phyloP scores from a whole-genome alignment of 2,797 vertebrate genomes.

The Brachymystax lenok region DNA sequence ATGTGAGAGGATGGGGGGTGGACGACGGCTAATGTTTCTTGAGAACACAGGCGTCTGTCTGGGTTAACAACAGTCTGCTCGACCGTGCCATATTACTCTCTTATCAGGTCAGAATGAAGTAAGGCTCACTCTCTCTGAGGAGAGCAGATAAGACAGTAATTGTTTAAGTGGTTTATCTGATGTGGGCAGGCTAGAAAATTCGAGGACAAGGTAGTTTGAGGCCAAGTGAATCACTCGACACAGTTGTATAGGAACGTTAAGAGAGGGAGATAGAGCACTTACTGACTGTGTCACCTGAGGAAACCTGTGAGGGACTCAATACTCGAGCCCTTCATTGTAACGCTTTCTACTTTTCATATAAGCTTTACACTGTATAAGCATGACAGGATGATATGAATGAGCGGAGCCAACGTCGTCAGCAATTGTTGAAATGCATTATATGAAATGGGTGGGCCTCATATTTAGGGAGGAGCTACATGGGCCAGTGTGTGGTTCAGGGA shows the following conservation, averaged over 20 bases:
- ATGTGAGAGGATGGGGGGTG: neutral
- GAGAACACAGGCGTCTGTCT: slow-evolving; percentile 17
- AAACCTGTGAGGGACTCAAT: neutral
- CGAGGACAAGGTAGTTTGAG: slow-evolving; percentile 43
- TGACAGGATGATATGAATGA: too few species aligned
- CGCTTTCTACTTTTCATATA: too few species aligned
- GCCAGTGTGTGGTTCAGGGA: too few species aligned
- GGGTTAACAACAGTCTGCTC: neutral
- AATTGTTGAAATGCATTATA: too few species aligned
- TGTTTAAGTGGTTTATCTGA: slow-evolving; percentile 79
- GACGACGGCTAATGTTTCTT: neutral
- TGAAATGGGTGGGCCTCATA: too few species aligned
- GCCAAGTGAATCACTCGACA: slow-evolving; percentile 40
- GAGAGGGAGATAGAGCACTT: neutral
- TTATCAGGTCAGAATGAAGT: slow-evolving; percentile 69
- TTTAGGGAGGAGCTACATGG: too few species aligned
- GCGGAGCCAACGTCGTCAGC: too few species aligned
- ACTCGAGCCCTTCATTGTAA: too few species aligned
- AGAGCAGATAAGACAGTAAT: slow-evolving; percentile 77
- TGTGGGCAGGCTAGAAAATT: slow-evolving; percentile 50
- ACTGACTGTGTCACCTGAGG: neutral
- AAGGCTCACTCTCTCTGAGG: slow-evolving; percentile 60
- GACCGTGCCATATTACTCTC: neutral
- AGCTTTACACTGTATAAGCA: too few species aligned
- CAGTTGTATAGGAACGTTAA: slow-evolving; percentile 9